Conservation (phyloP, 2,797 vertebrate species). For the Moxostoma hubbsi region DNA sequence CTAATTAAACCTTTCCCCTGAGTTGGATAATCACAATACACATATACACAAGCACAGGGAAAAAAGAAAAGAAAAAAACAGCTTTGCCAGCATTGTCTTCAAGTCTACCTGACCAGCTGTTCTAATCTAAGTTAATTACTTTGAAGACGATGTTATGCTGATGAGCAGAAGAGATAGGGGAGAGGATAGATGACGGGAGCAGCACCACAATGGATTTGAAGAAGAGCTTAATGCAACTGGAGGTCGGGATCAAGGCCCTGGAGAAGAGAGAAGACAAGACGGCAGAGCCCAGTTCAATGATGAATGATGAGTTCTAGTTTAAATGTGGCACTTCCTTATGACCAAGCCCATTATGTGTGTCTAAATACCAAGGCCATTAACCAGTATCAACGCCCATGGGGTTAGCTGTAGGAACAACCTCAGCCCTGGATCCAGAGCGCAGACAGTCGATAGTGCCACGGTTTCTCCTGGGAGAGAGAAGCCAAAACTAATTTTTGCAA, state of each 20-base stretch:
- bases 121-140: conserved; percentile 46
- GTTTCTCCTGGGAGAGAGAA: conserved; percentile 41
- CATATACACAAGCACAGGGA: neutral
- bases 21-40: conserved; percentile 14
- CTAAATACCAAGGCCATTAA: conserved; percentile 64
- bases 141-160: conserved; percentile 20
- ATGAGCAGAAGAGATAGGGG: conserved; percentile 4
- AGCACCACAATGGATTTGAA: conserved; percentile 8
- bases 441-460: conserved; percentile 52
- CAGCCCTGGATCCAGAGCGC: conserved; percentile 40
- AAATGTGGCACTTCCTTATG: conserved; percentile 54
- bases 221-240: conserved; percentile 48
- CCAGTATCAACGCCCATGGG: conserved; percentile 57
- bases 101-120: conserved; percentile 39
- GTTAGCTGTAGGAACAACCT: conserved; percentile 41
- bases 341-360: conserved; percentile 62
- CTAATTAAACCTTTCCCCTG: conserved; percentile 37
- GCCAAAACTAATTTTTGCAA: conserved; percentile 2
- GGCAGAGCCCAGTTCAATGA: conserved; percentile 25
- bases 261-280: conserved; percentile 55
- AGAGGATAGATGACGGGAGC: conserved; percentile 4
- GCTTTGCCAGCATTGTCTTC: neutral
- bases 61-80: neutral
- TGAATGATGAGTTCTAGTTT: conserved; percentile 41
- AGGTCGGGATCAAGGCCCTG: conserved; percentile 49